These are phyloP conservation scores for pig (Sus scrofa) DNA, from an alignment of 2,113 vertebrate species.

Conservation along the genomic window DNA sequence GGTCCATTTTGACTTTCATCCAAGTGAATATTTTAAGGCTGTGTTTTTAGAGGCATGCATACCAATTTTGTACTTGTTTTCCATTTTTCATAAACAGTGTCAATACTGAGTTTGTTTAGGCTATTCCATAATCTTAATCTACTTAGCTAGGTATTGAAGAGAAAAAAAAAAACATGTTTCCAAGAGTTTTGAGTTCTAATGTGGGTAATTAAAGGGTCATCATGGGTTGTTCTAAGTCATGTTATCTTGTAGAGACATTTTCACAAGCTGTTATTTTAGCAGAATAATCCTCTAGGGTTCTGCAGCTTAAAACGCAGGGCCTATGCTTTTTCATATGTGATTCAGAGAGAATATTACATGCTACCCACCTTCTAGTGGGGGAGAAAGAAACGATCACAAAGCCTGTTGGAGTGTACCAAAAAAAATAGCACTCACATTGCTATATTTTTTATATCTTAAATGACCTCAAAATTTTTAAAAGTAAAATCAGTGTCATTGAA, in stretches of 20 bases:
- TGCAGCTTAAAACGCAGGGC: not conserved
- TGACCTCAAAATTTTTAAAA: conserved; percentile 15
- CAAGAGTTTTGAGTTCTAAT: conserved; percentile 58
- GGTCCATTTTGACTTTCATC: not conserved
- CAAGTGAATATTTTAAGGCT: not conserved
- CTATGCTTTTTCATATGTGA: not conserved
- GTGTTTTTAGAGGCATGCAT: not conserved
- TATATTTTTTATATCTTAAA: conserved; percentile 33
- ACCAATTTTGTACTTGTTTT: conserved; percentile 47
- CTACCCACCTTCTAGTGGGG: not conserved
- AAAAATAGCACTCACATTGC: not conserved
- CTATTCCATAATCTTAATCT: not conserved
- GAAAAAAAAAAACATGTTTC: not conserved
- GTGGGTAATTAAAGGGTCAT: conserved; percentile 50
- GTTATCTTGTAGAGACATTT: conserved; percentile 53
- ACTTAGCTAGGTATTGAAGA: conserved; percentile 19
- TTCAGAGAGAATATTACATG: conserved; percentile 71
- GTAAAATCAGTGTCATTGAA: not conserved
- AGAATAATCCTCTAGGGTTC: conserved; percentile 33
- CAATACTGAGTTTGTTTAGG: not conserved
- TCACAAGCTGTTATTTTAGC: conserved; percentile 45
- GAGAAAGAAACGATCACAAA: conserved; percentile 38
- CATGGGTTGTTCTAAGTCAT: not conserved
- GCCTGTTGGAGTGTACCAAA: not conserved
- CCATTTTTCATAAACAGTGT: conserved; percentile 7